A percentile compares a stretch with the other conserved stretches of the same genome.
Evolutionary conservation across 2,888 invertebrate genomes (phyloP).

Genomic region (Liodrosophila aerea): DNA sequence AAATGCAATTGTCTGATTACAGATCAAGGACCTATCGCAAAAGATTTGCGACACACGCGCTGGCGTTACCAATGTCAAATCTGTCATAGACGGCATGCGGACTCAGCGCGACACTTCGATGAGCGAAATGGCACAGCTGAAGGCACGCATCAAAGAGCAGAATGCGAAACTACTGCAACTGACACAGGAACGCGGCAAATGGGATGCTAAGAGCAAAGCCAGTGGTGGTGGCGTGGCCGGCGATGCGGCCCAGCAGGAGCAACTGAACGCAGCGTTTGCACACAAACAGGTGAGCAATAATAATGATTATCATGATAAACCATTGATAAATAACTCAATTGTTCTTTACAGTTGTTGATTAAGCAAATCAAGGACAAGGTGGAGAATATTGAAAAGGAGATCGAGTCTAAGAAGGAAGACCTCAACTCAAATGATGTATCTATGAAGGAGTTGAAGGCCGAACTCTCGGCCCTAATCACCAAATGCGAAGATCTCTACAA

Average conservation of each 20-base stretch:
- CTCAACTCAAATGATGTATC: constrained; percentile 91
- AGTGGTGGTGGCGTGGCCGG: constrained; percentile 73
- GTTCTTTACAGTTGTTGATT: constrained; percentile 85
- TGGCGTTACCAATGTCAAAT: constrained; percentile 94
- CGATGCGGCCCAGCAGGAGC: constrained; percentile 84
- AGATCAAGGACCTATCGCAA: constrained; percentile 90
- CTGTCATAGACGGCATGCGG: constrained; percentile 98
- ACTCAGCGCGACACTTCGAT: constrained; percentile 95
- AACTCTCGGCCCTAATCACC: constrained; percentile 86
- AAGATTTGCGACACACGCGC: constrained; percentile 92
- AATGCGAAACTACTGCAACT: constrained; percentile 90
- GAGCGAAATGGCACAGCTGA: constrained; percentile 92
- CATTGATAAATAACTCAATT: background rate
- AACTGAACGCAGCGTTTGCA: constrained; percentile 85
- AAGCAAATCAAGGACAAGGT: constrained; percentile 88
- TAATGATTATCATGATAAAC: too few species aligned
- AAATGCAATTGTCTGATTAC: constrained; percentile 55
- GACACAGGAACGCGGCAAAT: constrained; percentile 91
- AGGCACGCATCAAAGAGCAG: constrained; percentile 91
- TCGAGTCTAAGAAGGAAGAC: constrained; percentile 90
- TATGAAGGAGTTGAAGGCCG: constrained; percentile 88
- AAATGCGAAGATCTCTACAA: constrained; percentile 87
- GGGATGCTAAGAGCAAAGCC: constrained; percentile 86
- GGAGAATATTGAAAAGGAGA: constrained; percentile 89
- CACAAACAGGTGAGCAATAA: constrained; percentile 84